A percentile compares a stretch with the other conserved stretches of the same genome.
Evolutionary conservation across 2,888 invertebrate genomes (phyloP).

Genomic region (Drosophila cyrtoloma): DNA sequence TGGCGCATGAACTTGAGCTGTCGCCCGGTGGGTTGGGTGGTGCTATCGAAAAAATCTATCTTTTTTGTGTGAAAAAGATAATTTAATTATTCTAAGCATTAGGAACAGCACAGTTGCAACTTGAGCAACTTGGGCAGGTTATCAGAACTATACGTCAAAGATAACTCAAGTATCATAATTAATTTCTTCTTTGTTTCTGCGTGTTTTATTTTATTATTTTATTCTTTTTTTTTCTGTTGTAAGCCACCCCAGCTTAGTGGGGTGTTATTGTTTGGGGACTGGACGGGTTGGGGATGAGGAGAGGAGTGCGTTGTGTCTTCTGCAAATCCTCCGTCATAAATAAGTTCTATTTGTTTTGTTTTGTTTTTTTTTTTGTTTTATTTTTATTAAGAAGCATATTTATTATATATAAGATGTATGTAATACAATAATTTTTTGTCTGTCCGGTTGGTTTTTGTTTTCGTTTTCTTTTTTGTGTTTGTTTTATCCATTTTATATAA

Average conservation of each 20-base stretch:
- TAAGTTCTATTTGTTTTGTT: slow-evolving; percentile 55
- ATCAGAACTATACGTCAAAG: slow-evolving; percentile 74
- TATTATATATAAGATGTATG: slow-evolving; percentile 83
- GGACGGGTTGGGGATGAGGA: background rate
- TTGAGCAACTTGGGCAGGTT: slow-evolving; percentile 36
- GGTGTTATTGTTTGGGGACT: slow-evolving; percentile 3
- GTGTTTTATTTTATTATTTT: slow-evolving; percentile 1
- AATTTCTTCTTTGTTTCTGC: slow-evolving; percentile 61
- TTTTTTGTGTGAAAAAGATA: slow-evolving; percentile 41
- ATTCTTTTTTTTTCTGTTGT: slow-evolving; percentile 12
- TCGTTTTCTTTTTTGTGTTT: slow-evolving; percentile 26
- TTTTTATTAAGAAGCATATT: slow-evolving; percentile 83
- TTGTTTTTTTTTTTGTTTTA: slow-evolving; percentile 64
- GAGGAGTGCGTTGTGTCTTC: slow-evolving; percentile 31
- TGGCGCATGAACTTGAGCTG: slow-evolving; percentile 44
- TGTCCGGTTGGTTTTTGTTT: slow-evolving; percentile 64
- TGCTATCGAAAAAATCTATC: slow-evolving; percentile 47
- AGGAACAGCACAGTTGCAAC: slow-evolving; percentile 19
- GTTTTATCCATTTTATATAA: slow-evolving; percentile 78
- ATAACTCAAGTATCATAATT: slow-evolving; percentile 77
- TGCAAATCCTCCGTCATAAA: slow-evolving; percentile 66
- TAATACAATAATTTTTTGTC: slow-evolving; percentile 81
- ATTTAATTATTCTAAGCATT: slow-evolving; percentile 66
- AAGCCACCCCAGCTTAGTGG: slow-evolving; percentile 56
- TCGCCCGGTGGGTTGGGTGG: slow-evolving; percentile 7